These are phyloP conservation scores for Cheracebus regulus DNA, from an alignment of 2,797 vertebrate genomes.

Conservation along the genomic window DNA sequence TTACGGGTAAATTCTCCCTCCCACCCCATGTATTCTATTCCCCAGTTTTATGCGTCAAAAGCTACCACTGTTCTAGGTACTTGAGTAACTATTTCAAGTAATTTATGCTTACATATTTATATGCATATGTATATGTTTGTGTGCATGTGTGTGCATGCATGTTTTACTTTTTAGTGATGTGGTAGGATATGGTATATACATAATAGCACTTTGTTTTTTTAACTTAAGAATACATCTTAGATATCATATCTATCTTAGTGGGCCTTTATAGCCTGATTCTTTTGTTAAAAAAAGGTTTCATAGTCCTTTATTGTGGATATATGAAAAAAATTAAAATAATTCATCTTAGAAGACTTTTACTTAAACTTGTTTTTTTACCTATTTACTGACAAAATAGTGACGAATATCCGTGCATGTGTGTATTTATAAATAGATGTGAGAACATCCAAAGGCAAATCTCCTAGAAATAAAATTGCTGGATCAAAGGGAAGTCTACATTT, in stretches of 20 bases:
- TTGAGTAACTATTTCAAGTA: neutral
- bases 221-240: neutral
- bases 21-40: neutral
- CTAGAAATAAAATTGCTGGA: neutral
- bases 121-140: neutral
- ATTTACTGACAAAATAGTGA: neutral
- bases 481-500: neutral
- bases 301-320: neutral
- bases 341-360: neutral
- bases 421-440: neutral
- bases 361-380: neutral
- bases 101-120: rapidly evolving
- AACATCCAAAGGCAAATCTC: neutral
- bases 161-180: neutral
- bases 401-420: neutral
- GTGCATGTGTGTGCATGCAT: rapidly evolving
- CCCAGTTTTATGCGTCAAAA: neutral
- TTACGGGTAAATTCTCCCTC: neutral
- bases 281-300: neutral
- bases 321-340: neutral
- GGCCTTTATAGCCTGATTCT: neutral
- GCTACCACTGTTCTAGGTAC: neutral
- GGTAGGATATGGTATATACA: neutral
- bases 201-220: neutral
- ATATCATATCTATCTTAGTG: neutral